Percentiles rank a stretch among this genome's conserved stretches.
Conservation (phyloP, 2,888 invertebrate species). For the Microctonus aethiopoides region DNA sequence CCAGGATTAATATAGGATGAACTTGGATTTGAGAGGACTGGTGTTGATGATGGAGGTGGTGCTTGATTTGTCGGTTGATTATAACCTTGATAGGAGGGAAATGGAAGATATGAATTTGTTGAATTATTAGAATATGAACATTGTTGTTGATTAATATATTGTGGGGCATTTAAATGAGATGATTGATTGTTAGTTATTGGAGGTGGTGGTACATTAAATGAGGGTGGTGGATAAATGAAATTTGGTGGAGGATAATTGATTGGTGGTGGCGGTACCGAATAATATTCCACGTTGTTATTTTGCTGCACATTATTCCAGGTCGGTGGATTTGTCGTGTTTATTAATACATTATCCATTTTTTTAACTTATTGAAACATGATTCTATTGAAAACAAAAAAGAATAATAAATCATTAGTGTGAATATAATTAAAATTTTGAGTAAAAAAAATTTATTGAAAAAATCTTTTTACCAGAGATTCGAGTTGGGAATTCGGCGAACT, state of each 20-base stretch:
- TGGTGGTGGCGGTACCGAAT: slow-evolving; percentile 43
- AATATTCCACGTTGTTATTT: slow-evolving; percentile 47
- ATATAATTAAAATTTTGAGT: too few species aligned
- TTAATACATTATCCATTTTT: slow-evolving; percentile 48
- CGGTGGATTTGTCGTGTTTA: slow-evolving; percentile 43
- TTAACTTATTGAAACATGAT: background rate
- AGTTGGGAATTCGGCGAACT: too few species aligned
- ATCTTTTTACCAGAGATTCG: too few species aligned
- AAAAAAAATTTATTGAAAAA: too few species aligned
- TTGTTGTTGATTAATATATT: slow-evolving; percentile 41
- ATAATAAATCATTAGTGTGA: too few species aligned
- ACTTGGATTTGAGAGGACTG: background rate
- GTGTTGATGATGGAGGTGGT: slow-evolving; percentile 10
- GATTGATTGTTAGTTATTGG: slow-evolving; percentile 21
- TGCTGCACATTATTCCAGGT: slow-evolving; percentile 47
- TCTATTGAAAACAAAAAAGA: background rate
- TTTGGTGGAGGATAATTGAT: slow-evolving; percentile 54
- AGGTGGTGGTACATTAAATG: slow-evolving; percentile 45
- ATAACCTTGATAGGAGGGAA: slow-evolving; percentile 45
- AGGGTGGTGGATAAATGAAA: slow-evolving; percentile 47
- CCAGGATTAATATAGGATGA: background rate
- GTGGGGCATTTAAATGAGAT: slow-evolving; percentile 35
- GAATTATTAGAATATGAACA: slow-evolving; percentile 41
- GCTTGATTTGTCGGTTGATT: slow-evolving; percentile 38
- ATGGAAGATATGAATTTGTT: slow-evolving; percentile 44